Conservation (phyloP, 2,113 vertebrate species). For the Smithornis capensis region DNA sequence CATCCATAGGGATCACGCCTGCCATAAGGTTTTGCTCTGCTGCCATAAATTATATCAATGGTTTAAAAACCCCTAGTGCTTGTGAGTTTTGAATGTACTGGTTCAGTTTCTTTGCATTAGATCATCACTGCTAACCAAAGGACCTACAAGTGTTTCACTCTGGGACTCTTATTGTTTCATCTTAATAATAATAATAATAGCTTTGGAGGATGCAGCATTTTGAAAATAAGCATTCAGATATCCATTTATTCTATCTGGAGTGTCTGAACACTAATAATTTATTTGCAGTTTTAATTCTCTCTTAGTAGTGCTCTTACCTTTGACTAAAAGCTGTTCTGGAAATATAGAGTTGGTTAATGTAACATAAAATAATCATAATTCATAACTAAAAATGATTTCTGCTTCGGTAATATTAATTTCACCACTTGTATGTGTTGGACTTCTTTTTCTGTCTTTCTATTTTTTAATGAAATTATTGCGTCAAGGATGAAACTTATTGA, state of each 20-base stretch:
- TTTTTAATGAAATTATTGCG: not conserved
- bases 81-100: not conserved
- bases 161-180: slow-evolving; percentile 6
- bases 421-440: not conserved
- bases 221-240: not conserved
- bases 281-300: not conserved
- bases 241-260: not conserved
- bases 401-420: not conserved
- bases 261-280: not conserved
- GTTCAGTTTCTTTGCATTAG: not conserved
- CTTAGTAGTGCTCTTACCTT: not conserved
- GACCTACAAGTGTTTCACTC: slow-evolving; percentile 2
- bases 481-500: not conserved
- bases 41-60: not conserved
- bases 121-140: not conserved
- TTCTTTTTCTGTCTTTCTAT: not conserved
- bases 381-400: not conserved
- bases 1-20: rapidly evolving
- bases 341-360: not conserved
- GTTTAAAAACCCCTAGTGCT: not conserved
- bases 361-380: not conserved
- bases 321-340: not conserved
- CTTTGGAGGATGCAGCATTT: not conserved
- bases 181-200: slow-evolving; percentile 18
- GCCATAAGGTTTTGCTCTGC: slow-evolving; percentile 7